Evolutionary conservation across 2,113 vertebrate species (phyloP).

Genomic region (Vireo altiloquus): DNA sequence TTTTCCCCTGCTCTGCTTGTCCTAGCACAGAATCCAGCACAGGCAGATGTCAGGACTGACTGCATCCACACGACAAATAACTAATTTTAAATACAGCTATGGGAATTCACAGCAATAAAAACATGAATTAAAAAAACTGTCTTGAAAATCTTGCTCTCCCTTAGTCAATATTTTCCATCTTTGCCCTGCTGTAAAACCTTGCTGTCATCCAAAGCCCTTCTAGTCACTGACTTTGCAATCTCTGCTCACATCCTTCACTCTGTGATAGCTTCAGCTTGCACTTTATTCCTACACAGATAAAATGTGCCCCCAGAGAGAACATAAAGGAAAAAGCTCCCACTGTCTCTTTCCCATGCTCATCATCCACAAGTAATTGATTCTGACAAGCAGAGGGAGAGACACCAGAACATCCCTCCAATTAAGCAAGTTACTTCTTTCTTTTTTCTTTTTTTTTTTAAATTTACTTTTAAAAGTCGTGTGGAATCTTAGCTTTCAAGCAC

Average conservation of each 20-base stretch:
- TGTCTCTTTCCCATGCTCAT: conserved; percentile 35
- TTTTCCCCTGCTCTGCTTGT: neutral
- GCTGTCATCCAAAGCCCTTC: neutral
- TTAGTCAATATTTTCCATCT: neutral
- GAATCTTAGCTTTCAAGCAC: neutral
- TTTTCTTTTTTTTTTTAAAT: neutral
- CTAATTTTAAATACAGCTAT: neutral
- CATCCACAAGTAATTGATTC: neutral
- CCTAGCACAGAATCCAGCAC: neutral
- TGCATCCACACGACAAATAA: neutral
- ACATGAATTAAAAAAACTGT: neutral
- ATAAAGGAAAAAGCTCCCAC: neutral
- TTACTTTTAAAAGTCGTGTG: neutral
- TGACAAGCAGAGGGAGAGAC: neutral
- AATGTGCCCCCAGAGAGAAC: neutral
- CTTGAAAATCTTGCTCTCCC: neutral
- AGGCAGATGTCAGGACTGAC: neutral
- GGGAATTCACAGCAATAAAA: conserved; percentile 14
- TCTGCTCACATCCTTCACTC: neutral
- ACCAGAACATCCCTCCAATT: neutral
- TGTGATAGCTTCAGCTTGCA: neutral
- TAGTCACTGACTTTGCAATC: neutral
- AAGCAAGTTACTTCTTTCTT: neutral
- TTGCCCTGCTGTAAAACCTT: neutral
- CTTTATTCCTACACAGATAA: neutral